Conservation (phyloP, 1,140 invertebrate genomes). For the Drosophila pandora region DNA sequence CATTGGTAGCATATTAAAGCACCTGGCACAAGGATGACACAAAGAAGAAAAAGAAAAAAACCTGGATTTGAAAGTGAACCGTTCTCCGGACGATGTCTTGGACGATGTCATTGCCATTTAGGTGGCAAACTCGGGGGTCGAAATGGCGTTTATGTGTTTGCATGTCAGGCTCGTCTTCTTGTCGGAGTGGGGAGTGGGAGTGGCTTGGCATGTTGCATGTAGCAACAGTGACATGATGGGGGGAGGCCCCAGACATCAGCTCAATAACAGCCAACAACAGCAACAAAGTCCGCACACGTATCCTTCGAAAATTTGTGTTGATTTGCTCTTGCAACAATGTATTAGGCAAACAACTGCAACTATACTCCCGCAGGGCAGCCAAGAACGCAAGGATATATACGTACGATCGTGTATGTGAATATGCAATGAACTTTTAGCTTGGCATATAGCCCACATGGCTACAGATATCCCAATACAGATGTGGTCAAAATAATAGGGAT, state of each 20-base stretch:
- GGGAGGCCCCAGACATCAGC: constrained; percentile 21
- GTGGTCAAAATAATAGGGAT: constrained; percentile 20
- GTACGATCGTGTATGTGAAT: background rate
- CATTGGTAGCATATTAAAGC: constrained; percentile 38
- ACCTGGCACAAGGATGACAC: constrained; percentile 9
- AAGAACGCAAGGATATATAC: constrained; percentile 8
- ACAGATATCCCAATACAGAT: constrained; percentile 1
- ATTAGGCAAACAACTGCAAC: constrained; percentile 55
- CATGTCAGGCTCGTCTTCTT: constrained; percentile 40
- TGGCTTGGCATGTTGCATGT: constrained; percentile 27
- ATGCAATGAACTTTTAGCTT: constrained; percentile 24
- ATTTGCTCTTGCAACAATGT: constrained; percentile 54
- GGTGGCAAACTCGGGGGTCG: constrained; percentile 24
- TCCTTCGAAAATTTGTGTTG: constrained; percentile 53
- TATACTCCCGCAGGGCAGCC: constrained; percentile 21
- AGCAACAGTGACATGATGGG: constrained; percentile 24
- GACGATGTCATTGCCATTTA: constrained; percentile 44
- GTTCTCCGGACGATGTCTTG: constrained; percentile 11
- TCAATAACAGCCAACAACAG: constrained; percentile 12
- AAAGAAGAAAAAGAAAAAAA: background rate
- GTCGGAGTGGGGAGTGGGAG: constrained; percentile 7
- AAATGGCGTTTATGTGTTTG: constrained; percentile 59
- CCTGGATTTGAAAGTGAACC: constrained; percentile 38
- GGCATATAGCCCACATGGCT: constrained; percentile 6
- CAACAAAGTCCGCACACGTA: constrained; percentile 53